Evolutionary conservation across 2,888 invertebrate genomes (phyloP).

Genomic region (Formica aserva): DNA sequence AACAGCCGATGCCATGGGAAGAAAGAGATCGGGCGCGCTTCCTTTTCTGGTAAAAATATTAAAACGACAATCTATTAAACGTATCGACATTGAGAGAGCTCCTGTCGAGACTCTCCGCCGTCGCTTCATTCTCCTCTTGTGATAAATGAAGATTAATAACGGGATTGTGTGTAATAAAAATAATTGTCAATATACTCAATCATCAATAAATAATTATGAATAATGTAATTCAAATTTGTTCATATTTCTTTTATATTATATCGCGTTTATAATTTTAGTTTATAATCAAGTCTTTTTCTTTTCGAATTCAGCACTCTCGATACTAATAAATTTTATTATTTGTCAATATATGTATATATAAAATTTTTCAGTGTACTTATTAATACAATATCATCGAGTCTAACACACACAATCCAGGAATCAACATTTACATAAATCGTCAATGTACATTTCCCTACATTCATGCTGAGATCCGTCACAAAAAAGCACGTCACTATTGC

Average conservation of each 20-base stretch:
- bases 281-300: background rate
- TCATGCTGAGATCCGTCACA: slow-evolving; percentile 14
- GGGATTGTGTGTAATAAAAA: background rate
- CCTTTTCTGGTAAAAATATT: slow-evolving; percentile 39
- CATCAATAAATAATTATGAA: background rate
- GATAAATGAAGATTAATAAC: slow-evolving; percentile 32
- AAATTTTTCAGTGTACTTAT: background rate
- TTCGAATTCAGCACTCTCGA: background rate
- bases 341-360: background rate
- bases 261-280: background rate
- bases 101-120: slow-evolving; percentile 12
- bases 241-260: background rate
- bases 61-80: slow-evolving; percentile 54
- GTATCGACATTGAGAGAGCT: slow-evolving; percentile 27
- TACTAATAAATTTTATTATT: background rate
- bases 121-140: slow-evolving; percentile 20
- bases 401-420: background rate
- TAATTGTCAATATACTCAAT: background rate
- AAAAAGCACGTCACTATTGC: slow-evolving; percentile 27
- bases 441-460: background rate
- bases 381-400: background rate
- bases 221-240: background rate
- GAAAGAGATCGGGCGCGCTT: slow-evolving; percentile 30
- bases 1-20: slow-evolving; percentile 35
- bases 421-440: background rate